Evolutionary conservation across 2,888 invertebrate species (phyloP), one percentile per base, ranked within the genome.

Genomic region (Drosophila sordidula): DNA sequence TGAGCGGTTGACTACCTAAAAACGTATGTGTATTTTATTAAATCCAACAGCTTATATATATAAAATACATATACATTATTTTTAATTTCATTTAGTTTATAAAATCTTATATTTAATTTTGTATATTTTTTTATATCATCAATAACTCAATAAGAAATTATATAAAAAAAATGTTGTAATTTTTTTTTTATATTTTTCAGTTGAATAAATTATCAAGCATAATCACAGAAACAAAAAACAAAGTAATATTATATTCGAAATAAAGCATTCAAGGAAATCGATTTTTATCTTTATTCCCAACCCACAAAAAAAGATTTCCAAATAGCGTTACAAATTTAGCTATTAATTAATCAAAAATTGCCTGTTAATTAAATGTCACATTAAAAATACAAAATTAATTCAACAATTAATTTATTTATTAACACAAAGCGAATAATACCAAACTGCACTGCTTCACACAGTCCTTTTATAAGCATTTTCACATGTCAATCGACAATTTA

Each of bases 391-490:
- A 29, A 50, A 80, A 77, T 56, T 47, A 62, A 71, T 65, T 51
- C 57, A 65, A 42, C 55, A 56, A 75, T 70, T 78, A 78, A 78
- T 66, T 71, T 49, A 67, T 74, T 76, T 67, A 76, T 80, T 65
- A 64, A 45, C 59, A 50, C 55, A 41, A 47, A 22, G 63, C 39
- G 51, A 49, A 36, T 41, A 47, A 39, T 51, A 76, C 65, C 58
- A 63, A 80, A 72, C 32, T 51, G 64, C 44, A 70, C 50, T 50
- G 78, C 78, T 82, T 85, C 70, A 73, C 83, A 64, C 77, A 86
- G 80, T 87, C 74, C 88, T 77, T 82, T 76, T 80, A 71, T 65
- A 86, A 75, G 41, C 75, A 82, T 86, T 87, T 83, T 88, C 88
- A 77, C 83, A 83, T 83, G 88, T 83, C 88, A 83, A 83, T 82